phyloP scores from a whole-genome alignment of 1,140 invertebrate genomes.

The Trichomalopsis sarcophagae region DNA sequence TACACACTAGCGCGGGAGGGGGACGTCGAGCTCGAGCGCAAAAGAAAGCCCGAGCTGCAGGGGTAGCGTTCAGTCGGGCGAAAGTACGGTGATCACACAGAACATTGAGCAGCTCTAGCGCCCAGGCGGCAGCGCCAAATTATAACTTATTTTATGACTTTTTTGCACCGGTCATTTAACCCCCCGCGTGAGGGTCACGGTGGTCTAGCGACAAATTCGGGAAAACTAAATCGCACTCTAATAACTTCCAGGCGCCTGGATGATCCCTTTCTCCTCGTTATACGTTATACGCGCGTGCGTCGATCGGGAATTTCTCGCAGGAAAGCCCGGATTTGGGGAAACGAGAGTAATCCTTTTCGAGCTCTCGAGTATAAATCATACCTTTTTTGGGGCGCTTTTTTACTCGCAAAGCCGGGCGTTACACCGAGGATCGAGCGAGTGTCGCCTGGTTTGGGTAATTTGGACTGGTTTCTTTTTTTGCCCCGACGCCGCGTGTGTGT shows the following conservation, averaged over 20 bases:
- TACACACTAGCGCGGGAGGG: not conserved
- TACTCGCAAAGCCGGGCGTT: not conserved
- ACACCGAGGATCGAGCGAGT: not conserved
- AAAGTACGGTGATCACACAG: conserved; percentile 74
- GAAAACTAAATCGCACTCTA: conserved; percentile 73
- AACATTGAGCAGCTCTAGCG: conserved; percentile 70
- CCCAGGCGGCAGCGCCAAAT: conserved; percentile 70
- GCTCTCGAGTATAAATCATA: not conserved
- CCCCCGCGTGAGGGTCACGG: conserved; percentile 54
- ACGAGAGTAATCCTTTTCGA: conserved; percentile 7
- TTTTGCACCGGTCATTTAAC: conserved; percentile 75
- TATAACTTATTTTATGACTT: conserved; percentile 77
- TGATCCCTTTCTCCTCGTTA: not conserved
- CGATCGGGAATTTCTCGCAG: not conserved
- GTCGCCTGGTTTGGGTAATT: not conserved
- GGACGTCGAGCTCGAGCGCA: not conserved
- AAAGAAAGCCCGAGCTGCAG: conserved; percentile 4
- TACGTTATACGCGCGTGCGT: not conserved
- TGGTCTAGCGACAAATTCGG: conserved; percentile 68
- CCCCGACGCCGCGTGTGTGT: not conserved
- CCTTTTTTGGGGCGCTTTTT: not conserved
- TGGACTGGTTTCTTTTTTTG: not conserved
- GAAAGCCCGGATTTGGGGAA: conserved; percentile 1
- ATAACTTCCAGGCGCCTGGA: conserved; percentile 66
- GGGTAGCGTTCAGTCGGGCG: conserved; percentile 71